Percentiles rank a stretch among this genome's conserved stretches.
Conservation (phyloP, 2,888 invertebrate species). For the Thymelicus sylvestris region DNA sequence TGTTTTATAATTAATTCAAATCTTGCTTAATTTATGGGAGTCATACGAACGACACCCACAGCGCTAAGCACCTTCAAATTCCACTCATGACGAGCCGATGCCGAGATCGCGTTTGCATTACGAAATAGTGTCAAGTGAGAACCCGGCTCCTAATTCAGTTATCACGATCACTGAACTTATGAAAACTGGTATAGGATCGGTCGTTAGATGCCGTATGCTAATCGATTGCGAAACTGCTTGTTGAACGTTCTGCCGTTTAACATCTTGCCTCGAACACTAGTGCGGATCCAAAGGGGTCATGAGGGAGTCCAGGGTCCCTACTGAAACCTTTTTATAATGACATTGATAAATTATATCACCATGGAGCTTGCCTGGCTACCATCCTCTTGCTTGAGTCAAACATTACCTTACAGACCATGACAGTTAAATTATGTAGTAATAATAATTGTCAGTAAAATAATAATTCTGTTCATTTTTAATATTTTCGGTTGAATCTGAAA, state of each 20-base stretch:
- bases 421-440: too few relatives aligned
- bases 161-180: conserved; percentile 67
- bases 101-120: conserved; percentile 23
- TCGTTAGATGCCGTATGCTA: conserved; percentile 63
- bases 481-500: conserved; percentile 17
- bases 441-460: too few relatives aligned
- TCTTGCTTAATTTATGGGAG: too few relatives aligned
- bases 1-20: too few relatives aligned
- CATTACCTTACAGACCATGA: too few relatives aligned
- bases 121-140: conserved; percentile 42
- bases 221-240: conserved; percentile 46
- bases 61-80: conserved; percentile 25
- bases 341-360: too few relatives aligned
- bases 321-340: too few relatives aligned
- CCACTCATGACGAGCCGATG: conserved; percentile 10
- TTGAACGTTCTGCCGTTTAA: conserved; percentile 3
- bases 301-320: too few relatives aligned
- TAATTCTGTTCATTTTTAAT: neutral
- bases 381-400: too few relatives aligned
- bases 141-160: conserved; percentile 65
- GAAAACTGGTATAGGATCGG: conserved; percentile 59
- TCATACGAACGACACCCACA: conserved; percentile 16
- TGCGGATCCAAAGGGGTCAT: too few relatives aligned
- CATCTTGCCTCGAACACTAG: neutral
- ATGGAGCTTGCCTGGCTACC: too few relatives aligned